Evolutionary conservation across 2,888 invertebrate genomes (phyloP).

Genomic region (Slavum lentiscoides): DNA sequence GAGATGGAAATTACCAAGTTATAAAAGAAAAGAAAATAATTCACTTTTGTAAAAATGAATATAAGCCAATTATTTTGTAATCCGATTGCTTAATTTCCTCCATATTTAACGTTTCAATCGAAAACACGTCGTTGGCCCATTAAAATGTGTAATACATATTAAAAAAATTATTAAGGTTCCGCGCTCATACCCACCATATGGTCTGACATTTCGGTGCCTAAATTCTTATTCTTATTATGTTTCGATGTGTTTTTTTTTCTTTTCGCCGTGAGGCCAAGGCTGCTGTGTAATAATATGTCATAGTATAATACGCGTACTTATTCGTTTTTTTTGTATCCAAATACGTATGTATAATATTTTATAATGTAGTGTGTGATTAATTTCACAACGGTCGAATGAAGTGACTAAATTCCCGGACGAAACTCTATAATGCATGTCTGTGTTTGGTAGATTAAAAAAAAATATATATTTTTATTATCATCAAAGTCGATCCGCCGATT

Average conservation of each 20-base stretch:
- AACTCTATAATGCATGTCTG: not conserved
- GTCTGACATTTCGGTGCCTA: not conserved
- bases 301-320: not conserved
- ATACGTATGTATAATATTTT: not conserved
- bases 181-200: not conserved
- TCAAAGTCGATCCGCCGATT: not conserved
- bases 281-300: not conserved
- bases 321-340: conserved; percentile 8
- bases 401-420: not conserved
- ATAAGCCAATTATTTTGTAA: not conserved
- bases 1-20: too few relatives aligned
- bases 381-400: conserved; percentile 3
- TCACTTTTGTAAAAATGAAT: too few relatives aligned
- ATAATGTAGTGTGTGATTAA: conserved; percentile 1
- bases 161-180: not conserved
- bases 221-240: not conserved
- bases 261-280: conserved; percentile 1
- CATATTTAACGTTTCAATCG: not conserved
- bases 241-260: not conserved
- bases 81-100: not conserved
- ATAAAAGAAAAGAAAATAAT: too few relatives aligned
- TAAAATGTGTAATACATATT: not conserved
- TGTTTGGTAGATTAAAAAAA: not conserved
- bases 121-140: not conserved
- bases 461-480: not conserved